Percentiles rank a stretch among this genome's conserved stretches.
These are phyloP conservation scores for Pitta sordida DNA, from an alignment of 2,113 vertebrate species.

Conservation along the genomic window DNA sequence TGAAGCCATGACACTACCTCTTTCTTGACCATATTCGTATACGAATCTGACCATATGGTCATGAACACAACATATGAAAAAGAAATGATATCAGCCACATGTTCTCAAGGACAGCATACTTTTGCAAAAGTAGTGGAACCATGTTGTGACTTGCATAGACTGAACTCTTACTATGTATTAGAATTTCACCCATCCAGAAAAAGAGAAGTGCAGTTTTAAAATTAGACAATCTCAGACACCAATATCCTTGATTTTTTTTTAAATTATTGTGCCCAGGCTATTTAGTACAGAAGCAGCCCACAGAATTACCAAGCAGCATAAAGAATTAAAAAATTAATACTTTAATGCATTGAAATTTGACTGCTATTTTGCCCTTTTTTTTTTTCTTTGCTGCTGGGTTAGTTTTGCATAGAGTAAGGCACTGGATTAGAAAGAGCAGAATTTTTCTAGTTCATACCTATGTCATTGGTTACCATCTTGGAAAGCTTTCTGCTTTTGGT, in stretches of 20 bases:
- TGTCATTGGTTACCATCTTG: constrained; percentile 89
- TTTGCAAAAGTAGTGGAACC: neutral
- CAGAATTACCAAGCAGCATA: constrained; percentile 56
- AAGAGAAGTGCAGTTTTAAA: constrained; percentile 44
- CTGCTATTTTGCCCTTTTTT: neutral
- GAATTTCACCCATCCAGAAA: constrained; percentile 36
- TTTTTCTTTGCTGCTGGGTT: constrained; percentile 51
- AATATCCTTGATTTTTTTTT: constrained; percentile 55
- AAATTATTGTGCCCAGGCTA: constrained; percentile 47
- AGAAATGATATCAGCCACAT: neutral
- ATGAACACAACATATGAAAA: neutral
- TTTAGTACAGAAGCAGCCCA: constrained; percentile 69
- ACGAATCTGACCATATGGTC: neutral
- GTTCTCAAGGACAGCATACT: neutral
- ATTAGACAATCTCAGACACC: constrained; percentile 51
- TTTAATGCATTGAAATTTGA: constrained; percentile 25
- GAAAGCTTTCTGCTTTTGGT: constrained; percentile 96
- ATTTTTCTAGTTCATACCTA: constrained; percentile 82
- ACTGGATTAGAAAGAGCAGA: constrained; percentile 72
- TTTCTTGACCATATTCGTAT: neutral
- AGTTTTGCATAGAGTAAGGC: constrained; percentile 71
- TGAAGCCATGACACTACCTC: neutral
- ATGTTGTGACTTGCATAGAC: constrained; percentile 52
- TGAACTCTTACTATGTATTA: constrained; percentile 71
- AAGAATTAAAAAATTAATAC: constrained; percentile 65